Evolutionary conservation across 2,797 vertebrate genomes (phyloP), one percentile per base, ranked within the genome.

Genomic region (Gadopsis bispinosus): DNA sequence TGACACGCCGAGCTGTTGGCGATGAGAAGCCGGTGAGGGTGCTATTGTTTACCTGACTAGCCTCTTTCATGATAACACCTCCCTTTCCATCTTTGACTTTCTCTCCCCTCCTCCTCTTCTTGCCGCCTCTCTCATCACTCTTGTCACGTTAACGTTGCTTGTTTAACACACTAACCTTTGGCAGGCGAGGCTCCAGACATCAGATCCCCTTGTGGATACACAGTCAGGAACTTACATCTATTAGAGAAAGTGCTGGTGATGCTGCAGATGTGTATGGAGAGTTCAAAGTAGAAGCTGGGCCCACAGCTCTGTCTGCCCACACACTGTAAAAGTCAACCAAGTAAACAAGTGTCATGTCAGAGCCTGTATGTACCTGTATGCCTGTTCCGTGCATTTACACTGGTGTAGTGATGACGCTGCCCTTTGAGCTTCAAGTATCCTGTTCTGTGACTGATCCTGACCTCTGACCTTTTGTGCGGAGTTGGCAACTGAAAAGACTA

Each of bases 221-320:
- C 56, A 51, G 62, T 78, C 74, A 87, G 91, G 91, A 92, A 92
- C 93, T 91, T 13, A 83, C 59, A 47, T 79, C 89, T 80, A 74
- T 91, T 88, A 88, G 81, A 87, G 89, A 93, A 93, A 92, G 93
- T 91, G 86, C 69, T 26, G 22, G 51, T 81, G 90, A 90, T 11
- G 77, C 79, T 69, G 80, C 50, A 84, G 81, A 89, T 5, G 73
- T 51, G 47, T 68, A 22, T 20, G 29, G n/a, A 71, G 50, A 54
- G 61, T 73, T 75, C 50, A 77, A 29, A 69, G 53, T n/a, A 58
- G 76, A n/a, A 53, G 53, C 65, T 20, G 35, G 67, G 35, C 41
- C 54, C 59, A 50, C 45, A 73, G 54, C 73, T 74, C 71, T 35
- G 53, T 74, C 66, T 67, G 63, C 60, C 68, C 61, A 47, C 63